Evolutionary conservation across 1,140 invertebrate genomes (phyloP).

Genomic region (Phortica variegata): DNA sequence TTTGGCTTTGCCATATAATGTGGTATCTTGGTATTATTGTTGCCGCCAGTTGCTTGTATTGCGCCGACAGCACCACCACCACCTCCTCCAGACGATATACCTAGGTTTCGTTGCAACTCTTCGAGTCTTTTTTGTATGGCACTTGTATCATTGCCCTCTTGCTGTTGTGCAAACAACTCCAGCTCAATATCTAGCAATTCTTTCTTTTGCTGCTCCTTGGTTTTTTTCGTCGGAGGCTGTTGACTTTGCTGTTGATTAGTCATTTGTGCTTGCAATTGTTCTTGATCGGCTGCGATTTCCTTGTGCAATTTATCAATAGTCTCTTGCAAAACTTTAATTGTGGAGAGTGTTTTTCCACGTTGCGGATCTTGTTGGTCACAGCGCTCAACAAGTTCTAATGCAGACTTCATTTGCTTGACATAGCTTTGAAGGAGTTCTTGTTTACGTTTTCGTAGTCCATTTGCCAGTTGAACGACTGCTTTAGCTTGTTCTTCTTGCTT

Average conservation of each 20-base stretch:
- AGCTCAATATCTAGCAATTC: constrained; percentile 55
- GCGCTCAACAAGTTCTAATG: constrained; percentile 46
- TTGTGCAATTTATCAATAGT: constrained; percentile 52
- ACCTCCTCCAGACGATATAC: constrained; percentile 20
- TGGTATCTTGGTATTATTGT: background rate
- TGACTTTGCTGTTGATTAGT: constrained; percentile 22
- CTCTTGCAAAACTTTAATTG: constrained; percentile 49
- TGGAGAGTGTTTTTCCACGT: constrained; percentile 37
- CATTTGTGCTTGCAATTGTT: constrained; percentile 50
- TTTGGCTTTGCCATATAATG: constrained; percentile 10
- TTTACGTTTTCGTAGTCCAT: constrained; percentile 50
- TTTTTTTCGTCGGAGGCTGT: constrained; percentile 41
- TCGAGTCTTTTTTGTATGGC: constrained; percentile 52
- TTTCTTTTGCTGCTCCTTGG: constrained; percentile 56
- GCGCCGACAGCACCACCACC: constrained; percentile 1
- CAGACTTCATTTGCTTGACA: constrained; percentile 53
- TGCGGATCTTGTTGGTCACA: constrained; percentile 47
- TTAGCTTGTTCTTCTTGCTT: constrained; percentile 57
- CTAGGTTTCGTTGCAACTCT: constrained; percentile 51
- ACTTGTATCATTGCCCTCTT: constrained; percentile 54
- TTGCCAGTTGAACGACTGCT: constrained; percentile 50
- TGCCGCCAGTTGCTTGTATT: too few relatives aligned
- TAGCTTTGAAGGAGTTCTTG: constrained; percentile 54
- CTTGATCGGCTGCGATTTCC: constrained; percentile 52
- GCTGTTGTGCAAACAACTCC: constrained; percentile 53